A percentile compares a stretch with the other conserved stretches of the same genome.
phyloP scores from a whole-genome alignment of 2,888 invertebrate genomes.

The Aleiodes testaceus region DNA sequence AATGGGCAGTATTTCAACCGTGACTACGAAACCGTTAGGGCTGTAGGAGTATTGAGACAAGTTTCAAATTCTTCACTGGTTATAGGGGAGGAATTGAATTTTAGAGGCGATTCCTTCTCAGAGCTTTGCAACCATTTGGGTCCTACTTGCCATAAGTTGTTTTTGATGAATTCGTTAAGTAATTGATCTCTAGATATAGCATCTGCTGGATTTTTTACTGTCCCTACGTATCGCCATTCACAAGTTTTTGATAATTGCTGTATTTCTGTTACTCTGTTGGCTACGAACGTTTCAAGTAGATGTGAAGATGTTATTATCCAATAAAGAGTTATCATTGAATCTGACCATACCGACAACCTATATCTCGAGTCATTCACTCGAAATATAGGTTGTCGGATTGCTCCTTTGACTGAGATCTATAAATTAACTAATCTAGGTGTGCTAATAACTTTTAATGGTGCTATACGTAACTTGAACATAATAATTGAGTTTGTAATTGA shows the following conservation, averaged over 20 bases:
- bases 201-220: slow-evolving; percentile 27
- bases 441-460: background rate
- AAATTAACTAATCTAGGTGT: no score
- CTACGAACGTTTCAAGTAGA: no score
- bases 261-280: no score
- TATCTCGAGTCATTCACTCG: no score
- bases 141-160: background rate
- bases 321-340: background rate
- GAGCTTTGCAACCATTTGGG: no score
- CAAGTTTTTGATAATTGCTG: background rate
- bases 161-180: background rate
- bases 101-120: no score
- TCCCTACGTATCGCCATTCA: background rate
- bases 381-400: no score
- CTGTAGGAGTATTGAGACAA: no score
- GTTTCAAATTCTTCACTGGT: no score
- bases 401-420: background rate
- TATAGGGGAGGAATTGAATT: no score
- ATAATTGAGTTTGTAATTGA: background rate
- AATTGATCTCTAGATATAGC: background rate
- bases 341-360: background rate
- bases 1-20: no score
- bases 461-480: background rate
- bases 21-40: no score
- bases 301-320: background rate